Base-by-base conservation (phyloP, 2,797 vertebrate species). In the Sylvia borin region DNA sequence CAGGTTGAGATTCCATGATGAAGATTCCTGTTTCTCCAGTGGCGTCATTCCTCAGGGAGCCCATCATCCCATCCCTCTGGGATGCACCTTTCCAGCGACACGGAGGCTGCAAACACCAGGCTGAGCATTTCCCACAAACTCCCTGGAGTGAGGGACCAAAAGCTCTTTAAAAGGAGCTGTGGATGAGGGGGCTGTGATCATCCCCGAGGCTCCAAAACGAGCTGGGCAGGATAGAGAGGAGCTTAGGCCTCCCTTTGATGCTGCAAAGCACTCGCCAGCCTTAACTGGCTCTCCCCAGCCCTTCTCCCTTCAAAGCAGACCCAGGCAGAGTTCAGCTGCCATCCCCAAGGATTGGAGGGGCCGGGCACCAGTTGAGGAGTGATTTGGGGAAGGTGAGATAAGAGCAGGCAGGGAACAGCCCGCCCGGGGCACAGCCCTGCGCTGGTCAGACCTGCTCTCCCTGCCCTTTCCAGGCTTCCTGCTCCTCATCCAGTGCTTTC, bases 281-380 rank as follows among this genome's bases (percentile, higher is more conserved):
- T 91, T 51, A 71, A 58, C 29, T 5, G 2, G 31, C 24, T 65
- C 68, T 74, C 77, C 62, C 47, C 77, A 81, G 73, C 65, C 55
- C 53, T 74, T 42, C 40, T 78, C 61, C 29, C 58, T 78, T 60
- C 66, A 60, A 45, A 75, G 31, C 85, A 74, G 10, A 13, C 10
- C 57, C 68, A 4, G 47, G 64, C 40, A 22, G 66, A 15, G 51
- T 6, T 51, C 65, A 38, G 65, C 29, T 53, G 20, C 15, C 57
- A 15, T 24, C 48, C 40, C n/a, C 36, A 1, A 0, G 65, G 43
- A 29, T 8, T 54, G 54, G 22, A 53, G 55, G 72, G 61, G 29
- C 19, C 4, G 0, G 5, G 61, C 18, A 6, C 5, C 2, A 0
- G 20, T 10, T 20, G 26, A 3, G 27, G 50, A n/a, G 53, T 24